Evolutionary conservation across 1,140 invertebrate species (phyloP).

Genomic region (Neotoxoptera formosana): DNA sequence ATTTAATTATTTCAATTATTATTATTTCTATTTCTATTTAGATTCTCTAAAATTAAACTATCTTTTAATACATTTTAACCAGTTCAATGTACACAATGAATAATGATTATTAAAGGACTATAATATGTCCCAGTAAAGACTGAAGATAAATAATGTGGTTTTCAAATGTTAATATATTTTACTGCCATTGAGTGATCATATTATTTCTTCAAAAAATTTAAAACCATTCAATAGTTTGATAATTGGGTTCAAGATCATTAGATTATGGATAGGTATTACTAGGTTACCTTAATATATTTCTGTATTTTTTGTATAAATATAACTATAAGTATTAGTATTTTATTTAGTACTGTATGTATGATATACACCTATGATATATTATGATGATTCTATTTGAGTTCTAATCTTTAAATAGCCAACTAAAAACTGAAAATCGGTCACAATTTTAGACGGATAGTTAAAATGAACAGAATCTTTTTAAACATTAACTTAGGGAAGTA

Average conservation of each 20-base stretch:
- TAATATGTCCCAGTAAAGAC: no score
- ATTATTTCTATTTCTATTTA: no score
- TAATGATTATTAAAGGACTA: no score
- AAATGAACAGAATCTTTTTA: background rate
- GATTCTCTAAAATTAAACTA: no score
- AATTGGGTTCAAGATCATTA: background rate
- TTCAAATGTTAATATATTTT: no score
- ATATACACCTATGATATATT: background rate
- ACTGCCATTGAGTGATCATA: no score
- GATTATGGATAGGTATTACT: background rate
- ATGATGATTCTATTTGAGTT: background rate
- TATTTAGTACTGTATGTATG: background rate
- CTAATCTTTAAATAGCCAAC: background rate
- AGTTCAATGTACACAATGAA: no score
- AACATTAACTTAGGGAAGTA: background rate
- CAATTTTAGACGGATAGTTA: background rate
- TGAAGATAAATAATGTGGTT: no score
- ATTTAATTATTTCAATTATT: no score
- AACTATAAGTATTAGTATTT: background rate
- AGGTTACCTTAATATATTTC: no score
- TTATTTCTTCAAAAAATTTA: background rate
- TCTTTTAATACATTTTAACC: no score
- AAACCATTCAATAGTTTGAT: background rate
- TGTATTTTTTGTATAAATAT: no score
- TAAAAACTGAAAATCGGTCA: background rate